phyloP scores from a whole-genome alignment of 2,888 invertebrate species.

The Polymixis lichenea region DNA sequence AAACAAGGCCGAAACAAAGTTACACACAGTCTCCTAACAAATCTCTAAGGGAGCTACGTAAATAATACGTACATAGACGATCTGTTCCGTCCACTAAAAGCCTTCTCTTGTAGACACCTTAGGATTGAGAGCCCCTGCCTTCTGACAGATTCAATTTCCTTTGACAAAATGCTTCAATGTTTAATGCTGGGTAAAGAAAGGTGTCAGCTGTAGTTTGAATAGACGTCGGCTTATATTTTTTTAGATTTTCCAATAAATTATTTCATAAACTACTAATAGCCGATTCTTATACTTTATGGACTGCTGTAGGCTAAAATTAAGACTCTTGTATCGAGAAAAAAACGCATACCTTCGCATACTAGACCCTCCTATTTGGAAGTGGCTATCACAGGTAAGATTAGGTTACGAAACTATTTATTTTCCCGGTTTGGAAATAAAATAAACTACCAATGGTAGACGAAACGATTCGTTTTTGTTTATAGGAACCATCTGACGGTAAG shows the following conservation, averaged over 20 bases:
- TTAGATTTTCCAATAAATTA: not conserved
- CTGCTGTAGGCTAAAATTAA: too few species aligned
- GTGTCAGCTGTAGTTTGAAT: constrained; percentile 14
- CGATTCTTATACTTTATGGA: too few species aligned
- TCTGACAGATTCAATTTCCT: constrained; percentile 84
- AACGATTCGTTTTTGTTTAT: too few species aligned
- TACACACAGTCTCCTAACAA: constrained; percentile 34
- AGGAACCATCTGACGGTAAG: too few species aligned
- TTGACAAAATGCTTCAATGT: constrained; percentile 71
- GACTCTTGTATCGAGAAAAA: too few species aligned
- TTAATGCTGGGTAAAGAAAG: constrained; percentile 52
- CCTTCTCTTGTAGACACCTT: constrained; percentile 79
- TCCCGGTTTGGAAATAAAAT: too few species aligned
- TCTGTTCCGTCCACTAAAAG: constrained; percentile 76
- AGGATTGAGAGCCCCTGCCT: constrained; percentile 68
- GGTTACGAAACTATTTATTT: too few species aligned
- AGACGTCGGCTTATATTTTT: not conserved
- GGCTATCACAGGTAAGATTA: too few species aligned
- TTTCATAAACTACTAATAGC: too few species aligned
- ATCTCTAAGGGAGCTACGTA: constrained; percentile 65
- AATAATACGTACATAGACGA: constrained; percentile 72
- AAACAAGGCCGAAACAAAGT: constrained; percentile 41
- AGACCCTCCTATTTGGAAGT: too few species aligned
- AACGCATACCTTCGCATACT: too few species aligned
- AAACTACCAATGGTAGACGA: too few species aligned